A percentile compares a stretch with the other conserved stretches of the same genome.
phyloP scores from a whole-genome alignment of 2,113 vertebrate genomes.

The Terrapene triunguis region DNA sequence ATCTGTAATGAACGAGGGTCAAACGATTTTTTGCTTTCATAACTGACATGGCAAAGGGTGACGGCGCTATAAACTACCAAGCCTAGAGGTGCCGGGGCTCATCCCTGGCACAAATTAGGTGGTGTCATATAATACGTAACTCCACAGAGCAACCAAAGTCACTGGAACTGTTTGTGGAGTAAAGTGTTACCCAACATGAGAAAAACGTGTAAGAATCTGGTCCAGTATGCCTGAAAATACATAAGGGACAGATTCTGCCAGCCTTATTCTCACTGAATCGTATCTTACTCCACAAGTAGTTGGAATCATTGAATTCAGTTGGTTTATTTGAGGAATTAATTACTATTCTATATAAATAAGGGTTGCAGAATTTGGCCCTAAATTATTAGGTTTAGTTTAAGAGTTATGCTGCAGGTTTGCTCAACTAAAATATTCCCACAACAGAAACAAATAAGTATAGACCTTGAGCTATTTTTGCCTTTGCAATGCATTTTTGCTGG shows the following conservation, averaged over 20 bases:
- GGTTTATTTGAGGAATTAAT: background rate
- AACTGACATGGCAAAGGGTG: background rate
- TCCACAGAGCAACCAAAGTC: background rate
- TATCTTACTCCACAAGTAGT: background rate
- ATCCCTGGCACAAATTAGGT: background rate
- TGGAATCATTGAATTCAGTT: background rate
- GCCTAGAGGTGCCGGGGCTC: background rate
- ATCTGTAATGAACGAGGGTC: background rate
- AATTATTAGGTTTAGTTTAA: background rate
- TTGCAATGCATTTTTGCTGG: background rate
- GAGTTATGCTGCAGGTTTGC: background rate
- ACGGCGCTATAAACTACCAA: too few species aligned
- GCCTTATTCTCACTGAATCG: background rate
- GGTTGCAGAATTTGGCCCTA: background rate
- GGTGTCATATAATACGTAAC: background rate
- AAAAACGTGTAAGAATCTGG: background rate
- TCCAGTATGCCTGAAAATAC: background rate
- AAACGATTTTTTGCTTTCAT: background rate
- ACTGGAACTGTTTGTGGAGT: background rate
- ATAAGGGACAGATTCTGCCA: background rate
- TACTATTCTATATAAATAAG: background rate
- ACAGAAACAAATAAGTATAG: conserved; percentile 36
- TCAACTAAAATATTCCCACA: background rate
- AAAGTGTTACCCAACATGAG: background rate
- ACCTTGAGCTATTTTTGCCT: background rate